Evolutionary conservation across 2,888 invertebrate genomes (phyloP), one percentile per base, ranked within the genome.

Genomic region (Campoletis raptor): DNA sequence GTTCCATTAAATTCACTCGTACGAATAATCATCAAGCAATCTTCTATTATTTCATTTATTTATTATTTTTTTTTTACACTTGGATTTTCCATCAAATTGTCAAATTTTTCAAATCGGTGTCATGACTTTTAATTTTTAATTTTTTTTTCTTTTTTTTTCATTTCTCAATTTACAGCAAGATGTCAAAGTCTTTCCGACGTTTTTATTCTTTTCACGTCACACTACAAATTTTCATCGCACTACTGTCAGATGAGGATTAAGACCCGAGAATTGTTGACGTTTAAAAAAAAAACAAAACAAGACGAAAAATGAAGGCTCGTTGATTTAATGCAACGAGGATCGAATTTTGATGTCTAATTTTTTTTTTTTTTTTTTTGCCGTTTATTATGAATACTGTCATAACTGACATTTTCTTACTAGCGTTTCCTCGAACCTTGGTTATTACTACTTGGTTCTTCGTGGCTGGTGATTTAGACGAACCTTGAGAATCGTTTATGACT

Each of bases 361-460:
- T 40, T 30, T 74, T 18, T 64, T 64, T n/a, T 21, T 18, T 79
- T 21, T 24, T 40, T 67, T 12, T 74, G 15, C 15, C 42, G 30
- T 21, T 21, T 74, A 66, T 73, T 15, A 54, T 40, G 73, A 7
- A 48, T 24, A 6, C 64, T 48, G 57, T 21, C 69, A 61, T 37
- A 66, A 67, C 24, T 5, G 54, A 36, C 52, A 36, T 64, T 57
- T 30, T 42, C 21, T 54, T 24, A 45, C 67, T 15, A n/a, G 64
- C 42, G 81, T 81, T 81, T 69, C 73, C 48, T 52, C 77, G 77
- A 83, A 57, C 77, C 48, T 54, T 73, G 81, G 72, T 54, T 78
- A 78, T 81, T 73, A 77, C 86, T 66, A 81, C 81, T 86, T 40
- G 77, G 66, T 61, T 30, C 57, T 61, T 37, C 15, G 36, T 30